A percentile compares a stretch with the other conserved stretches of the same genome.
Evolutionary conservation across 1,140 invertebrate species (phyloP).

Genomic region (Stegodyphus dumicola): DNA sequence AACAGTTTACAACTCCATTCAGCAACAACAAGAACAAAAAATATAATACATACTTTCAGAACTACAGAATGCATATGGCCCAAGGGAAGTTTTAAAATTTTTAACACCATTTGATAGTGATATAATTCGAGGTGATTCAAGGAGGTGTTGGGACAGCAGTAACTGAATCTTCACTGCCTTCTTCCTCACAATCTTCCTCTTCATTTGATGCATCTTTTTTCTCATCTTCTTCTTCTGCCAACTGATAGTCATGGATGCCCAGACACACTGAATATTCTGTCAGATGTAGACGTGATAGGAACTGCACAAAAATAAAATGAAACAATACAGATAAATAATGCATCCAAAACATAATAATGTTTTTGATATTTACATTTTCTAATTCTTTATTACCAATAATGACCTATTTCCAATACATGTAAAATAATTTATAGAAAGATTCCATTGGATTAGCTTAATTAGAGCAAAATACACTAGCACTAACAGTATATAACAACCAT

Average conservation of each 20-base stretch:
- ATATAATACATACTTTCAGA: conserved; percentile 66
- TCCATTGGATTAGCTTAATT: too few species aligned
- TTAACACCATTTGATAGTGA: conserved; percentile 12
- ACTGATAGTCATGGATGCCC: conserved; percentile 90
- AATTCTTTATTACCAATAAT: too few species aligned
- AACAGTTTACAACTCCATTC: too few species aligned
- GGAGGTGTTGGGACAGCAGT: conserved; percentile 80
- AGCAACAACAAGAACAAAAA: background rate
- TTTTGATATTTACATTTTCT: too few species aligned
- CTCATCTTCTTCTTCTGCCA: conserved; percentile 80
- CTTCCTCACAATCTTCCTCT: conserved; percentile 41
- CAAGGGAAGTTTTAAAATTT: conserved; percentile 81
- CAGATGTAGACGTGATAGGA: conserved; percentile 91
- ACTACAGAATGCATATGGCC: conserved; percentile 93
- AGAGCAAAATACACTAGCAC: too few species aligned
- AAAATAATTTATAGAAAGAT: too few species aligned
- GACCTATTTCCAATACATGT: too few species aligned
- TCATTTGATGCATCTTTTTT: conserved; percentile 58
- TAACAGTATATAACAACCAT: too few species aligned
- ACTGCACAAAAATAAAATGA: conserved; percentile 72
- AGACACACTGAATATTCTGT: conserved; percentile 99
- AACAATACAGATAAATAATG: too few species aligned
- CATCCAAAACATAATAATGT: too few species aligned
- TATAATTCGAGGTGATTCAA: conserved; percentile 77
- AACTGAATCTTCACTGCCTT: conserved; percentile 66